Percentiles rank a stretch among this genome's conserved stretches.
Evolutionary conservation across 2,888 invertebrate species (phyloP).

Genomic region (Holacanthella duospinosa): DNA sequence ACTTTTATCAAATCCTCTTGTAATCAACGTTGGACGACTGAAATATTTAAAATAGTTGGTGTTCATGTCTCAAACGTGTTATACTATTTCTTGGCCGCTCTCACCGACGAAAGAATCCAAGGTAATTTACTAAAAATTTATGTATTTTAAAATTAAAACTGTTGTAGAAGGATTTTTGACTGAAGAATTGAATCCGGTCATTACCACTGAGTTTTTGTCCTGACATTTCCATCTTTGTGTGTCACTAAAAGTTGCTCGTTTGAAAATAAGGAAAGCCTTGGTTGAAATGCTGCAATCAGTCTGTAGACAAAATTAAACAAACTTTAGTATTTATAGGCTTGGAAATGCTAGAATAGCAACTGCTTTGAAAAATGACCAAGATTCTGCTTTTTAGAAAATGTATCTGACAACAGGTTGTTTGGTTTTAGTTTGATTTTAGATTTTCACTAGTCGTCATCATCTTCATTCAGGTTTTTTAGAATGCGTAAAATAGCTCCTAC

Average conservation of each 20-base stretch:
- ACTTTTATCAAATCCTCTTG: neutral
- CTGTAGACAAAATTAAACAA: no score
- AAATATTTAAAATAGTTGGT: conserved; percentile 1
- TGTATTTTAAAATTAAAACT: neutral
- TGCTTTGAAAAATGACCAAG: no score
- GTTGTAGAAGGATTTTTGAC: neutral
- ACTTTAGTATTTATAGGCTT: no score
- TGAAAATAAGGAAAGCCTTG: neutral
- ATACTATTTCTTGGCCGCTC: neutral
- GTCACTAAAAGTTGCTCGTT: neutral
- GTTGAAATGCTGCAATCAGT: neutral
- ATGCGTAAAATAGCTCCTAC: no score
- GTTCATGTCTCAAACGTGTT: neutral
- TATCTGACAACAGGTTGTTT: no score
- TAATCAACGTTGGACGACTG: neutral
- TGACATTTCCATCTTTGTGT: neutral
- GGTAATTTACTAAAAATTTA: neutral
- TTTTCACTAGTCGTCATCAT: no score
- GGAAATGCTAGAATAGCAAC: no score
- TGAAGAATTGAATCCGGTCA: neutral
- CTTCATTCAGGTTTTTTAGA: no score
- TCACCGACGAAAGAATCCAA: neutral
- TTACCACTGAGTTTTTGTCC: neutral
- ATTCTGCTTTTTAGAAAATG: no score
- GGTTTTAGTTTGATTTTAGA: no score